Conservation (phyloP, 2,888 invertebrate genomes). For the Nebria brevicollis region DNA sequence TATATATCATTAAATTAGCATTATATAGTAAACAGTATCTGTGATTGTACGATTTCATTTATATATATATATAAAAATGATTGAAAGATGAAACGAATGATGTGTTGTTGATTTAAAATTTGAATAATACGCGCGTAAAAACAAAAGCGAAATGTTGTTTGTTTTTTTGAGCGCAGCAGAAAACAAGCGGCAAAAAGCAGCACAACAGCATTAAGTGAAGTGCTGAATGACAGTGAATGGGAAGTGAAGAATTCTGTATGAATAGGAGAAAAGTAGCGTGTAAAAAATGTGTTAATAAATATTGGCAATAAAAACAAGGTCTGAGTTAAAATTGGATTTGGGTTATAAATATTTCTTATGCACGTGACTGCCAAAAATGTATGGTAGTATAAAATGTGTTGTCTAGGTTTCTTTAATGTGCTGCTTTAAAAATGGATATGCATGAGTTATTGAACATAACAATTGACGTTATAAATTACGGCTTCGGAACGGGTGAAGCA, state of each 20-base stretch:
- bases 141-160: background rate
- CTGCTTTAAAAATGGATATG: slow-evolving; percentile 30
- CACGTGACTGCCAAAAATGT: slow-evolving; percentile 33
- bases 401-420: slow-evolving; percentile 27
- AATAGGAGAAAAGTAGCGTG: background rate
- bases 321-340: slow-evolving; percentile 41
- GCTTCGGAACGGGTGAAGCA: slow-evolving; percentile 27
- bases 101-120: background rate
- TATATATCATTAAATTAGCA: too few relatives aligned
- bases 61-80: background rate
- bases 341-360: slow-evolving; percentile 40
- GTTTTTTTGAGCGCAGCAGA: too few relatives aligned
- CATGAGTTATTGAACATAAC: slow-evolving; percentile 35
- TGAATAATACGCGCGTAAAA: background rate
- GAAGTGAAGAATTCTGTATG: background rate
- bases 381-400: slow-evolving; percentile 33
- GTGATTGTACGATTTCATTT: background rate
- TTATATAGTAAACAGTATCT: background rate
- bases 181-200: too few relatives aligned
- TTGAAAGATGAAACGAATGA: background rate
- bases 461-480: slow-evolving; percentile 29
- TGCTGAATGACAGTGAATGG: too few relatives aligned
- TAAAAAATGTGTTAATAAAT: background rate
- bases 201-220: too few relatives aligned
- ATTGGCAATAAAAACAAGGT: slow-evolving; percentile 43